Conservation (phyloP, 1,140 invertebrate genomes). For the Aphidius gifuensis region DNA sequence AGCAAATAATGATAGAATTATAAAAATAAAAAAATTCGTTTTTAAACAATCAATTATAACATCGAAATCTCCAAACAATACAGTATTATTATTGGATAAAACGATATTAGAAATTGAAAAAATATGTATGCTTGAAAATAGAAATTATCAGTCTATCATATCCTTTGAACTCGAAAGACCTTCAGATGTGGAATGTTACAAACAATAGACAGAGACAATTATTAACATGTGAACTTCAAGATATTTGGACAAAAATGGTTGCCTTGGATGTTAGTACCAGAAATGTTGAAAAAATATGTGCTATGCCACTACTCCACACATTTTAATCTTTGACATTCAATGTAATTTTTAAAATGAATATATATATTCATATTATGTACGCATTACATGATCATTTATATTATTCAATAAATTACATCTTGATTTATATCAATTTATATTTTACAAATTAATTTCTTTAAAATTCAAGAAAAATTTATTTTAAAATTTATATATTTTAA, state of each 20-base stretch:
- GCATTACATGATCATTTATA: too few species aligned
- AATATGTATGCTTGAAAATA: conserved; percentile 2
- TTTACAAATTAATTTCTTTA: too few species aligned
- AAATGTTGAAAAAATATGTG: conserved; percentile 12
- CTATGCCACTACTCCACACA: conserved; percentile 16
- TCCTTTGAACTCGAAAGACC: conserved; percentile 16
- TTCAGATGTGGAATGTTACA: conserved; percentile 19
- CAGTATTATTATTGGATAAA: conserved; percentile 12
- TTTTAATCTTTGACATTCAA: too few species aligned
- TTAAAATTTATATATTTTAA: too few species aligned
- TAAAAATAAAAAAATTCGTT: conserved; percentile 1
- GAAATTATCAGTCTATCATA: conserved; percentile 6
- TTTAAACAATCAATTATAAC: conserved; percentile 11
- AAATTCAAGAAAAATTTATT: too few species aligned
- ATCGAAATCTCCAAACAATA: conserved; percentile 14
- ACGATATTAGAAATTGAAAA: conserved; percentile 17
- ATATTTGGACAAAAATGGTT: conserved; percentile 14
- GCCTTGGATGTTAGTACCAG: neutral
- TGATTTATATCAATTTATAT: too few species aligned
- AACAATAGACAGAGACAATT: conserved; percentile 2
- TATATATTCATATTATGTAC: too few species aligned
- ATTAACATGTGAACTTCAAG: neutral
- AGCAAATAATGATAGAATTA: neutral
- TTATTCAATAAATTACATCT: too few species aligned
- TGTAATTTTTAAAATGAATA: too few species aligned